Percentiles rank a stretch among this genome's conserved stretches.
Evolutionary conservation across 2,113 vertebrate species (phyloP).

Genomic region (Saccopteryx bilineata): DNA sequence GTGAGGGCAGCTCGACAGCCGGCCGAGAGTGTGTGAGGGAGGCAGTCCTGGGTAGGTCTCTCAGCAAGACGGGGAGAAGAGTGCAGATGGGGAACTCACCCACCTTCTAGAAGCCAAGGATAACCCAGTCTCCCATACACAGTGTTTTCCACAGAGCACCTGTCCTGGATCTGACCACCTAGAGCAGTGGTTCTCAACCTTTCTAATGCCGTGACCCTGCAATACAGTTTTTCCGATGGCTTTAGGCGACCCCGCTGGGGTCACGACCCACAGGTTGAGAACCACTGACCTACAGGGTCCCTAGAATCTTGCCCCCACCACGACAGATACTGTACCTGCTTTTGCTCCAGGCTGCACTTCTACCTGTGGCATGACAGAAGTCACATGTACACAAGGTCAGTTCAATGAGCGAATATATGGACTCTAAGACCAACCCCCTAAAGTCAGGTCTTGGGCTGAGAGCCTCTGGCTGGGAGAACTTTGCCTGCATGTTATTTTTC

Average conservation of each 20-base stretch:
- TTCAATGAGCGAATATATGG: neutral
- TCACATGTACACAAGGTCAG: neutral
- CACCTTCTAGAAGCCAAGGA: neutral
- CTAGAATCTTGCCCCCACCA: too few relatives aligned
- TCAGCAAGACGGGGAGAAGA: neutral
- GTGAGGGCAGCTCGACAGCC: neutral
- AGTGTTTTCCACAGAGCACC: neutral
- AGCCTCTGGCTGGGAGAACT: neutral
- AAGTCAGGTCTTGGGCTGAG: neutral
- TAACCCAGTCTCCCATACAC: neutral
- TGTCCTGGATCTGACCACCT: neutral
- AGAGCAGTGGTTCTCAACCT: too few relatives aligned
- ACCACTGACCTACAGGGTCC: too few relatives aligned
- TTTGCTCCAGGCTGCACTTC: neutral
- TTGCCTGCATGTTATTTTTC: neutral
- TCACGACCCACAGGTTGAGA: too few relatives aligned
- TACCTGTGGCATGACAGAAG: fast-evolving
- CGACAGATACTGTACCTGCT: neutral
- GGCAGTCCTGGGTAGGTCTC: neutral
- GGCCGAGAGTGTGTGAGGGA: fast-evolving
- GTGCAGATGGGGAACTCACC: neutral
- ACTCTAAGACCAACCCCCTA: neutral
- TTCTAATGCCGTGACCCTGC: too few relatives aligned
- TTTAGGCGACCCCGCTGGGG: too few relatives aligned
- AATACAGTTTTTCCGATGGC: too few relatives aligned